Evolutionary conservation across 2,888 invertebrate genomes (phyloP), one percentile per base, ranked within the genome.

Genomic region (Protophormia terraenovae): DNA sequence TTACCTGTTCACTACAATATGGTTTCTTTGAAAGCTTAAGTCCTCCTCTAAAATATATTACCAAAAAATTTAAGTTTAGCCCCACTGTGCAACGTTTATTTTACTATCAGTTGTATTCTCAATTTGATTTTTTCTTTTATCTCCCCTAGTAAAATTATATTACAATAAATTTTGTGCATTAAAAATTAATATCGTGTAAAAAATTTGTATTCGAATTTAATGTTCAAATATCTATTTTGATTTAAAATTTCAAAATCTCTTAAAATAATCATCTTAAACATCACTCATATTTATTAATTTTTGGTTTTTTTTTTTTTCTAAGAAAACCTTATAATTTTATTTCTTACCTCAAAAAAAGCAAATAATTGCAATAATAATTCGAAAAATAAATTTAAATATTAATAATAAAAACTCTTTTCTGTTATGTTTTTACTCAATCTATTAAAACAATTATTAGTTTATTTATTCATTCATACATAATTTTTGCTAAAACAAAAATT

Each of bases 361-460:
- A 19, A 38, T 45, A 24, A 50, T 16, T 1, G n/a, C 16, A 27
- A 29, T 14, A 35, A 19, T 3, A 32, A 47, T 35, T 72, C 14
- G 38, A 27, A 55, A 12, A 69, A 58, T 45, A 60, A 47, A 64
- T 58, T 77, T 53, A 50, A 47, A 45, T 19, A 47, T 41, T 53
- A 72, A 22, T 6, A 24, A 53, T 5, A 12, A 24, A 12, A 24
- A 22, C 10, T 60, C 22, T 19, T 29, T 24, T 75, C 45, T 50
- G n/a, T 73, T 73, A 67, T 82, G 50, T 73, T 85, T 84, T 85
- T 85, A 85, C 85, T 85, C 85, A 85, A 85, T 85, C 85, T 85
- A 82, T 85, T 58, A 16, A 38, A 55, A 58, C 53, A 19, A 53
- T 50, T 71, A 76, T 76, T 58, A 47, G 19, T 77, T 84, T 55